Evolutionary conservation across 2,888 invertebrate genomes (phyloP).

Genomic region (Xanthia togata): DNA sequence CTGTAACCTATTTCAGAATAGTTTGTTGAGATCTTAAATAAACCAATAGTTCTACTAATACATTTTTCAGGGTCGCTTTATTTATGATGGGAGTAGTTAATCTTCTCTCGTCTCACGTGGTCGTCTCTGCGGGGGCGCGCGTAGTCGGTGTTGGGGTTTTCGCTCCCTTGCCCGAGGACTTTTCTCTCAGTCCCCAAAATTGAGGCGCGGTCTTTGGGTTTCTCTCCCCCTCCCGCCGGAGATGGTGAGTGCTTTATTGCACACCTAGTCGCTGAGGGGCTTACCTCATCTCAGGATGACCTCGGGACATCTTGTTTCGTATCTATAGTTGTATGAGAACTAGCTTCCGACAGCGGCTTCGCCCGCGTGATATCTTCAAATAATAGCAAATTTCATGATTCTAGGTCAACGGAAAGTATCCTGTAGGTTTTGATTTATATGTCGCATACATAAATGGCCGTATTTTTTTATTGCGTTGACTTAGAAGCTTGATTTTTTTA

Average conservation of each 20-base stretch:
- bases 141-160: background rate
- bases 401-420: too few species aligned
- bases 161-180: background rate
- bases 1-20: background rate
- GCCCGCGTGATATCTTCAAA: too few species aligned
- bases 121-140: background rate
- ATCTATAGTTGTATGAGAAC: too few species aligned
- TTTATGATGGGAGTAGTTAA: background rate
- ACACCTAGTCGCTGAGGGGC: background rate
- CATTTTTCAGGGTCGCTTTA: background rate
- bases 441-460: too few species aligned
- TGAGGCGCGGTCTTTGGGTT: background rate
- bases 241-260: background rate
- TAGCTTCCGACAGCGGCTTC: too few species aligned
- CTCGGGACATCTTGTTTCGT: too few species aligned
- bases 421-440: too few species aligned
- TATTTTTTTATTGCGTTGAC: too few species aligned
- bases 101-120: background rate
- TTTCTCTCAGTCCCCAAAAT: background rate
- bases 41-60: background rate
- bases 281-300: background rate
- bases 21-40: conserved; percentile 4
- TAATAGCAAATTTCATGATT: too few species aligned
- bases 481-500: too few species aligned
- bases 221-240: background rate